These are phyloP conservation scores for Acromyrmex heyeri DNA, from an alignment of 1,140 invertebrate species.

Conservation along the genomic window DNA sequence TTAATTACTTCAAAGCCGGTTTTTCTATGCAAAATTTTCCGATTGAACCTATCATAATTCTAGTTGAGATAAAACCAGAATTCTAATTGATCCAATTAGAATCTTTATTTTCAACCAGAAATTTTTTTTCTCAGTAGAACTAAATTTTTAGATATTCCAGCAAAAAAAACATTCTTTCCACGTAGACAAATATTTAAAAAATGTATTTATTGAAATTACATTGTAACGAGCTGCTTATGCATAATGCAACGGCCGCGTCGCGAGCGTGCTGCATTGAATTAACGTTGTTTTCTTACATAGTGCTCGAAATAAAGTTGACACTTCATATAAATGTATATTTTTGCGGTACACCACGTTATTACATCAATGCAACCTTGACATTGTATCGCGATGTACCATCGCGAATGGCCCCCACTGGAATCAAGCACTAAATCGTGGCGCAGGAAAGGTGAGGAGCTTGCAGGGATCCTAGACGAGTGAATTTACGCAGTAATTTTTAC, in stretches of 20 bases:
- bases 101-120: too few species aligned
- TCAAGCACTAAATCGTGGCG: conserved; percentile 59
- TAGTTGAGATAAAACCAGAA: too few species aligned
- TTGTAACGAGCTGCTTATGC: not conserved
- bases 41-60: too few species aligned
- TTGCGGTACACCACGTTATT: conserved; percentile 11
- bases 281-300: not conserved
- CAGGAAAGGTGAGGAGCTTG: conserved; percentile 70
- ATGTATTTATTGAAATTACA: not conserved
- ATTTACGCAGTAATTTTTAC: conserved; percentile 84
- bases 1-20: too few species aligned
- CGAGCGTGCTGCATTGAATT: not conserved
- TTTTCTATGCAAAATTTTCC: too few species aligned
- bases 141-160: too few species aligned
- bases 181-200: not conserved
- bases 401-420: conserved; percentile 33
- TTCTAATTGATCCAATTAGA: too few species aligned
- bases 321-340: not conserved
- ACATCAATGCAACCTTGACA: conserved; percentile 68
- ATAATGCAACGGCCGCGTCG: not conserved
- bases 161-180: too few species aligned
- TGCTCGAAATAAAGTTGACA: not conserved
- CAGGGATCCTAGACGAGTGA: conserved; percentile 42
- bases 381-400: conserved; percentile 51
- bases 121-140: too few species aligned